phyloP scores from a whole-genome alignment of 2,113 vertebrate genomes.

The Indri indri region DNA sequence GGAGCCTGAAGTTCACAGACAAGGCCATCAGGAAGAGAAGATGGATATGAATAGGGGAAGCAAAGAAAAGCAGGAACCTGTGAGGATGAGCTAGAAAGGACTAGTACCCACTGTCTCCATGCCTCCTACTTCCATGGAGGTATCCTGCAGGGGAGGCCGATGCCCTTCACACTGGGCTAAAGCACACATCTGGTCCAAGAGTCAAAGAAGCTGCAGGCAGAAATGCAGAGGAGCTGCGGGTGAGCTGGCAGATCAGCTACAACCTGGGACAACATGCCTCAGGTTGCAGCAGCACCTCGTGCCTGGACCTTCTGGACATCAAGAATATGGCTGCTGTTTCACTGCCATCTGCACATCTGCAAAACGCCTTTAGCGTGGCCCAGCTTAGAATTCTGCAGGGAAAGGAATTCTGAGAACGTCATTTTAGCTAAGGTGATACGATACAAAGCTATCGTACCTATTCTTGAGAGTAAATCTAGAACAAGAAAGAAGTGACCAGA shows the following conservation, averaged over 20 bases:
- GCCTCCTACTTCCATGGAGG: neutral
- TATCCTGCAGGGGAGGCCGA: neutral
- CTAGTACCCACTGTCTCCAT: neutral
- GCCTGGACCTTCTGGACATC: neutral
- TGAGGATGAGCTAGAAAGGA: neutral
- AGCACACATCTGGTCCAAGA: neutral
- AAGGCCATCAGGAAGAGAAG: neutral
- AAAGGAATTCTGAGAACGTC: neutral
- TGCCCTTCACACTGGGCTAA: neutral
- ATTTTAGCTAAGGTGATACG: neutral
- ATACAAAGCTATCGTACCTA: neutral
- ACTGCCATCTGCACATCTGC: neutral
- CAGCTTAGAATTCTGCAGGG: neutral
- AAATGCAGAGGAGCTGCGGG: neutral
- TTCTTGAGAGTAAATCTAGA: neutral
- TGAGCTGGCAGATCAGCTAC: neutral
- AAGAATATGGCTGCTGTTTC: neutral
- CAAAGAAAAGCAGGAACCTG: neutral
- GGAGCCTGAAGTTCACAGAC: neutral
- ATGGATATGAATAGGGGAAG: neutral
- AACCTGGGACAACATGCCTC: too few relatives aligned
- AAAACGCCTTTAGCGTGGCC: neutral
- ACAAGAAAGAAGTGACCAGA: neutral
- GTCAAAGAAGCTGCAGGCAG: neutral
- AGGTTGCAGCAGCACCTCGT: neutral